Base-by-base conservation (phyloP, 2,113 vertebrate genomes). In the Pipa parva region DNA sequence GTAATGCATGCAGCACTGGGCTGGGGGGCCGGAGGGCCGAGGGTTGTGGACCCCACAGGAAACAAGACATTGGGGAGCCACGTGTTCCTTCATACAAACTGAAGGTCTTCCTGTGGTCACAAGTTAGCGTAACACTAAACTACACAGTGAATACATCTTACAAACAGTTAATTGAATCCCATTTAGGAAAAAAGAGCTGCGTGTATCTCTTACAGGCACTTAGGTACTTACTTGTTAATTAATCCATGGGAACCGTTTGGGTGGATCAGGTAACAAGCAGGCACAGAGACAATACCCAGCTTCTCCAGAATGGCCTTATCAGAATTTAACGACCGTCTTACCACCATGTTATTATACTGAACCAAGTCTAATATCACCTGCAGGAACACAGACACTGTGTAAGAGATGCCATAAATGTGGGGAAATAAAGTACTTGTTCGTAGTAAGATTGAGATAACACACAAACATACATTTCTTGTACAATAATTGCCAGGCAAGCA, bases 311-410 rank as follows among this genome's bases (percentile, higher is more conserved):
- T 77, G n/a, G 72, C 72, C 9, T 27, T 73, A 11, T 99, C 92
- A 3, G 75, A 78, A 65, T 83, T 81, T 80, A 95, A 21, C 0
- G 71, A 86, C 42, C 96, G 76, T 69, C 69, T 90, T 21, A 98
- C 92, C 55, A 74, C 10, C 0, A 99, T 68, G 71, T 90, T 89
- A 36, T 92, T 90, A 31, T 83, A 97, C 3, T 83, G 88, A 65
- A 89, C 74, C 80, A 99, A 73, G 81, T 99, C 96, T 74, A 99
- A 72, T 10, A 88, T 93, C 74, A 98, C 93, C 96, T 99, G 80
- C 48, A 36, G 0, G 20, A 26, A 54, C 0, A 63, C 59, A 50
- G 10, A 3, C 7, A 2, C 15, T 29, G 63, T 0, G 8, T 42
- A 2, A 63, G 13, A n/a, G n/a, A n/a, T n/a, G n/a, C 1, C 0